Evolutionary conservation across 2,113 vertebrate genomes (phyloP).

Genomic region (Pipa parva): DNA sequence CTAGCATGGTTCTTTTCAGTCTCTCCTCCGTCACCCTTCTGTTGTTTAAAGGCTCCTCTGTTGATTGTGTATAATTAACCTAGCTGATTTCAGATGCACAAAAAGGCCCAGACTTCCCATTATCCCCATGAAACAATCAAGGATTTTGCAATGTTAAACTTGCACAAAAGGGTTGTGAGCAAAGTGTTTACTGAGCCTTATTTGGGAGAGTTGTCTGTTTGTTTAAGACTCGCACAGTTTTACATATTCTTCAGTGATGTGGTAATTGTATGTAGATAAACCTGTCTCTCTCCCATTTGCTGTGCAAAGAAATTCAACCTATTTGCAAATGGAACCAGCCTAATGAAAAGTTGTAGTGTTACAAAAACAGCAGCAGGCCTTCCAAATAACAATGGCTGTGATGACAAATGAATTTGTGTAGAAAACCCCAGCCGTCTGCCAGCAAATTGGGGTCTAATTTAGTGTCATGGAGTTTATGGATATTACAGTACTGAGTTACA

Average conservation of each 20-base stretch:
- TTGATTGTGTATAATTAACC: constrained; percentile 24
- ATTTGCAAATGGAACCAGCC: constrained; percentile 55
- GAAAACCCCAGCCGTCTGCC: constrained; percentile 55
- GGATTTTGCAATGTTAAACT: constrained; percentile 31
- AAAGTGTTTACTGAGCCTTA: constrained; percentile 39
- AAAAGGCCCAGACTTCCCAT: constrained; percentile 7
- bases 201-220: constrained; percentile 55
- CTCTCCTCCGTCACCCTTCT: constrained; percentile 8
- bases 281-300: constrained; percentile 50
- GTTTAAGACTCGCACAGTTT: constrained; percentile 56
- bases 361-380: constrained; percentile 53
- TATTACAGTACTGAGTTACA: not conserved
- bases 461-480: constrained; percentile 61
- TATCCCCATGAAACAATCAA: constrained; percentile 32
- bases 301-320: constrained; percentile 44
- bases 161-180: constrained; percentile 31
- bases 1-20: constrained; percentile 18
- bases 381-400: constrained; percentile 59
- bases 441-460: constrained; percentile 61
- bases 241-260: constrained; percentile 60
- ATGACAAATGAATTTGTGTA: constrained; percentile 61
- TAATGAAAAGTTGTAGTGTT: constrained; percentile 54
- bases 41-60: constrained; percentile 31
- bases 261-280: constrained; percentile 66
- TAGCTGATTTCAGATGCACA: constrained; percentile 4